A percentile compares a stretch with the other conserved stretches of the same genome.
phyloP scores from a whole-genome alignment of 2,113 vertebrate genomes.

The Lophius piscatorius region DNA sequence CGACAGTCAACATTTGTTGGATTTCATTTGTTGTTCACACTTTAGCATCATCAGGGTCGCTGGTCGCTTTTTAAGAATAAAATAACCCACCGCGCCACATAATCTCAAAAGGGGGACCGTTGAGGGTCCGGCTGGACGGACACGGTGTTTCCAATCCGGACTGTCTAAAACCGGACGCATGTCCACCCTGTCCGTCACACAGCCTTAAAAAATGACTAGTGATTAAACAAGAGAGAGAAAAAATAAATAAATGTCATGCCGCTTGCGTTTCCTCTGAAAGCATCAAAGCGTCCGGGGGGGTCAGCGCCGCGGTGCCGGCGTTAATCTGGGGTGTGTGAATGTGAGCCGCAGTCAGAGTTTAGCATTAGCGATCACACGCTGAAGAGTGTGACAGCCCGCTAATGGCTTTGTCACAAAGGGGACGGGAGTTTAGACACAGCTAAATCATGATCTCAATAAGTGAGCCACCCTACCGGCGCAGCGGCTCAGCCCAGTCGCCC shows the following conservation, averaged over 20 bases:
- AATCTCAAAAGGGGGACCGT: too few relatives aligned
- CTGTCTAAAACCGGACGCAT: too few relatives aligned
- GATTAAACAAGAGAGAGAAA: constrained; percentile 7
- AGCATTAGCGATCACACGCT: constrained; percentile 67
- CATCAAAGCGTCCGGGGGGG: too few relatives aligned
- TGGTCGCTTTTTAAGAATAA: too few relatives aligned
- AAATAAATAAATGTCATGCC: constrained; percentile 3
- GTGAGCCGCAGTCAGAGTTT: constrained; percentile 64
- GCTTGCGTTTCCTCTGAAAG: constrained; percentile 21
- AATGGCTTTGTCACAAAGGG: constrained; percentile 77
- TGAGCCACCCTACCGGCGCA: constrained; percentile 59
- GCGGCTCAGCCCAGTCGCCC: constrained; percentile 59
- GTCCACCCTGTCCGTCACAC: neutral
- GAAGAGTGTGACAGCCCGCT: constrained; percentile 74
- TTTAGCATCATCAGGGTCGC: too few relatives aligned
- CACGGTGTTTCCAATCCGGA: too few relatives aligned
- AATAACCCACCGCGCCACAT: too few relatives aligned
- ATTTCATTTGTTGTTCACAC: too few relatives aligned
- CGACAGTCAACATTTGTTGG: too few relatives aligned
- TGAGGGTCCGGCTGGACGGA: too few relatives aligned
- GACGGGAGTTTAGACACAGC: constrained; percentile 74
- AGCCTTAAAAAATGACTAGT: constrained; percentile 18
- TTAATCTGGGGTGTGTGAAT: constrained; percentile 60
- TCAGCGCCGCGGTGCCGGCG: constrained; percentile 43
- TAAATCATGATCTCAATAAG: constrained; percentile 76